Conservation (phyloP, 2,888 invertebrate species). For the Nomada ruficornis region DNA sequence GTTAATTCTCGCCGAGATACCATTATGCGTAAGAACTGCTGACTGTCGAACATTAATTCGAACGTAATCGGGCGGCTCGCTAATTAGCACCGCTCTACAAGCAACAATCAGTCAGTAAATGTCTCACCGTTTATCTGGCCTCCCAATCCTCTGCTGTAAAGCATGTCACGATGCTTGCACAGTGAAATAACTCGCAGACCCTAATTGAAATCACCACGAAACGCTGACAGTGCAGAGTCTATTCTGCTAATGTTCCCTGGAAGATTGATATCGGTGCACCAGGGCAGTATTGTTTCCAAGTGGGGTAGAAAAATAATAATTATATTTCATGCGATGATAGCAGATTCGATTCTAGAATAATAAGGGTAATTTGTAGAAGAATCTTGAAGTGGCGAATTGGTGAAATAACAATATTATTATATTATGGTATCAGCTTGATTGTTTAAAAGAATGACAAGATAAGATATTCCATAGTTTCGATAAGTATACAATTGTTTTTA, state of each 20-base stretch:
- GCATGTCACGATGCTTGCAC: constrained; percentile 18
- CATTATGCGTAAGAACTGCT: neutral
- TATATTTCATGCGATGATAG: neutral
- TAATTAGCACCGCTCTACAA: constrained; percentile 41
- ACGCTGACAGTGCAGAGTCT: constrained; percentile 11
- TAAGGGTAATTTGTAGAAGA: too few species aligned
- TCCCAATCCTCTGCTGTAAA: constrained; percentile 11
- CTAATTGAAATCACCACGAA: constrained; percentile 41
- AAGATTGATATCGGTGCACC: neutral
- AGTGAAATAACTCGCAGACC: constrained; percentile 17
- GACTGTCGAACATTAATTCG: constrained; percentile 37
- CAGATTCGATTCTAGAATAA: too few species aligned
- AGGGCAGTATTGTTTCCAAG: neutral
- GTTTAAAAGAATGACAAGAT: neutral
- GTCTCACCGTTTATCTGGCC: constrained; percentile 12
- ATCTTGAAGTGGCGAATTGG: too few species aligned
- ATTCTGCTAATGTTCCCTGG: neutral
- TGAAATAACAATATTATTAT: too few species aligned
- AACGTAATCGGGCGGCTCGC: constrained; percentile 36
- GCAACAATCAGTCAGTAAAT: constrained; percentile 28
- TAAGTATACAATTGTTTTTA: neutral
- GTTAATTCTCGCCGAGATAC: constrained; percentile 21
- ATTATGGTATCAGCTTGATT: neutral
- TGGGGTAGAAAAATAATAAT: neutral
- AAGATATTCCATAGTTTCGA: neutral